Evolutionary conservation across 2,797 vertebrate genomes (phyloP), one percentile per base, ranked within the genome.

Genomic region (Betta splendens): DNA sequence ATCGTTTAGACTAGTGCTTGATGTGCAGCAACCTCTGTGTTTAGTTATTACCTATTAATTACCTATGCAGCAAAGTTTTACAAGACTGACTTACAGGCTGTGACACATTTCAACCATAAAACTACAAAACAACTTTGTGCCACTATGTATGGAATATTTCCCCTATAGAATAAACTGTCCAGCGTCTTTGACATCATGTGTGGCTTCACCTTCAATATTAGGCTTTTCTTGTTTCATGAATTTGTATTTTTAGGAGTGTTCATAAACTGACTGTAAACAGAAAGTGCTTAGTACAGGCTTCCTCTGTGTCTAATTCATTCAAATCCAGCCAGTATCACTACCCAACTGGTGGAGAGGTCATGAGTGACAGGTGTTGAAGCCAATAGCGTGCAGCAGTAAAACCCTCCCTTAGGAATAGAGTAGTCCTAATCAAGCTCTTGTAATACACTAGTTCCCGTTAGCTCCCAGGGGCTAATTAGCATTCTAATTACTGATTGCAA

Each of bases 401-500:
- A 81, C 86, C 83, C 82, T 87, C 86, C 84, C 86, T 50, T 7
- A 85, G 86, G 88, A 86, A 92, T 91, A 94, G 91, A 95, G 94
- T 93, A 94, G 94, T 83, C 94, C 96, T 98, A 98, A 98, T 98
- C 96, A 98, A 96, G 93, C 95, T 92, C 95, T 97, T 98, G 95
- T 99, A 98, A 98, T 98, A 99, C 97, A 98, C 96, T 98, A 92
- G 95, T 97, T 96, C 95, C 95, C 94, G 95, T 98, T 96, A 96
- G 96, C 95, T 99, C 97, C 94, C 92, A 79, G 92, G 94, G 95
- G 95, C 95, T 98, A 95, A 99, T 98, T 98, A 98, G 95, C 97
- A 99, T 99, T 98, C 95, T 98, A 99, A 99, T 99, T 99, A 98
- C 97, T 92, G 94, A 94, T 96, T 98, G 96, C 95, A 97, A 99